Evolutionary conservation across 1,140 invertebrate genomes (phyloP).

Genomic region (Drosophila kanapiae): DNA sequence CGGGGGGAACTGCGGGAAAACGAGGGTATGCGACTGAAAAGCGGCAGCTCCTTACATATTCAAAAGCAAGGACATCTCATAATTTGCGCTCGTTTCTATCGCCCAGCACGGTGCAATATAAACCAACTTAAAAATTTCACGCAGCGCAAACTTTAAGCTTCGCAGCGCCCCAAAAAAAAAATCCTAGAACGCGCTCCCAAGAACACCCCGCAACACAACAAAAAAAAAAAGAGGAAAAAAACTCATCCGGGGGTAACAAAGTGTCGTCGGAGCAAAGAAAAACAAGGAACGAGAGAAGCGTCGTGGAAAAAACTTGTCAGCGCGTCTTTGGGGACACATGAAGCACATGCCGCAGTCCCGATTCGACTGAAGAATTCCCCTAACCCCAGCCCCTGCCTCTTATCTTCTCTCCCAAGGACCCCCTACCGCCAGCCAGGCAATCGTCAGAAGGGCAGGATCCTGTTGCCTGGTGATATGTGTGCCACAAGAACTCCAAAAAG

Average conservation of each 20-base stretch:
- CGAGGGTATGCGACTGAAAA: conserved; percentile 1
- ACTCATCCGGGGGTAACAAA: conserved; percentile 22
- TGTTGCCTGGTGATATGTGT: conserved; percentile 42
- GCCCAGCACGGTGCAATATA: conserved; percentile 46
- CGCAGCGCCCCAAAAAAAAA: neutral
- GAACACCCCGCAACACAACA: too few relatives aligned
- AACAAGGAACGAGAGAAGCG: conserved; percentile 31
- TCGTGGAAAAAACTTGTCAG: conserved; percentile 53
- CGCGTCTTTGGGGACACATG: conserved; percentile 55
- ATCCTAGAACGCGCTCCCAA: neutral
- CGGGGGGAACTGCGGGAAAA: neutral
- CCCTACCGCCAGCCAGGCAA: conserved; percentile 23
- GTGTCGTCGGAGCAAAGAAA: conserved; percentile 42
- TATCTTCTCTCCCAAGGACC: neutral
- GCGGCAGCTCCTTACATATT: conserved; percentile 44
- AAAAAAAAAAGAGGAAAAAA: neutral
- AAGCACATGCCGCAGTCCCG: conserved; percentile 53
- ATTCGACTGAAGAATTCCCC: conserved; percentile 16
- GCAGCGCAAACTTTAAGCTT: conserved; percentile 58
- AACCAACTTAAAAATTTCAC: conserved; percentile 67
- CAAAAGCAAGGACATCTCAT: conserved; percentile 59
- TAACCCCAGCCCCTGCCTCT: neutral
- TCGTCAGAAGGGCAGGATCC: conserved; percentile 27
- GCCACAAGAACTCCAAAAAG: neutral
- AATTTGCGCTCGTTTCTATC: conserved; percentile 49